phyloP scores from a whole-genome alignment of 2,797 vertebrate species.

The Lutjanus argentimaculatus region DNA sequence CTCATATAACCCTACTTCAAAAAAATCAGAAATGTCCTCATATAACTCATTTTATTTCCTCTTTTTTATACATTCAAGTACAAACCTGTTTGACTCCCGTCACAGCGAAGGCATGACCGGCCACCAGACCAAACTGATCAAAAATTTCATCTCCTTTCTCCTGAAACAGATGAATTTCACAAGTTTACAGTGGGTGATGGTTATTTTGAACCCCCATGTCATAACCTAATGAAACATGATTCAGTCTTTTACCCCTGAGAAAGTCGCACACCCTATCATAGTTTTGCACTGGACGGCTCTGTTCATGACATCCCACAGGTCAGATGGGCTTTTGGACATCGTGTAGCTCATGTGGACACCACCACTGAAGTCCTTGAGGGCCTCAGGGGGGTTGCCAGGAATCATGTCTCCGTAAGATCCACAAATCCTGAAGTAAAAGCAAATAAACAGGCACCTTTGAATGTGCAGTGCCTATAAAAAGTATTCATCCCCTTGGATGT shows the following conservation, averaged over 20 bases:
- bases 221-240: neutral
- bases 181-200: neutral
- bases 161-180: neutral
- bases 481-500: too few relatives aligned
- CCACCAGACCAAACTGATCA: neutral
- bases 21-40: too few relatives aligned
- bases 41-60: too few relatives aligned
- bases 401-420: constrained; percentile 47
- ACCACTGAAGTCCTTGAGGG: constrained; percentile 45
- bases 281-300: constrained; percentile 11
- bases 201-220: neutral
- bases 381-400: constrained; percentile 23
- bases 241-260: neutral
- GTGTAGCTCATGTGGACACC: constrained; percentile 25
- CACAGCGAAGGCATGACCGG: neutral
- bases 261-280: constrained; percentile 33
- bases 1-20: too few relatives aligned
- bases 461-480: too few relatives aligned
- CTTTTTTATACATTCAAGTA: neutral
- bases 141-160: neutral
- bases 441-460: neutral
- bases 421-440: constrained; percentile 27
- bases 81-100: constrained; percentile 17
- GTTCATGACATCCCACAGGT: constrained; percentile 32
- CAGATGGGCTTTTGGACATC: neutral